Conservation (phyloP, 1,140 invertebrate species). For the Paraescarpia echinospica region DNA sequence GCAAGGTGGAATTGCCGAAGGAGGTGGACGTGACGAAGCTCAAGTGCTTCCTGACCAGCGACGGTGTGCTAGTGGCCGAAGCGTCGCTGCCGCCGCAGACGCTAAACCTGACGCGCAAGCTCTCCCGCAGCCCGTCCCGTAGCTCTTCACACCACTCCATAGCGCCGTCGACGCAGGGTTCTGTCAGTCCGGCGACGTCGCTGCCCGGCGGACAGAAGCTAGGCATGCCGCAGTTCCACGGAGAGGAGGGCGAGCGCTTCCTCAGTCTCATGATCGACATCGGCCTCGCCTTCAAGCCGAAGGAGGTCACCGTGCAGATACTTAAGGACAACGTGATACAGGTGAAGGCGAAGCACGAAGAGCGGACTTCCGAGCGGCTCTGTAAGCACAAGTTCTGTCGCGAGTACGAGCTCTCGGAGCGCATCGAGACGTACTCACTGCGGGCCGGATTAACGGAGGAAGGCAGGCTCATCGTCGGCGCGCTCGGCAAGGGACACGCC, state of each 20-base stretch:
- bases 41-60: slow-evolving; percentile 26
- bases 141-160: slow-evolving; percentile 20
- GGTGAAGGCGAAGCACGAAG: slow-evolving; percentile 31
- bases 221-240: slow-evolving; percentile 29
- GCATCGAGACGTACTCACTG: slow-evolving; percentile 29
- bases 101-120: slow-evolving; percentile 25
- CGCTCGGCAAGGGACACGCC: slow-evolving; percentile 23
- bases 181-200: slow-evolving; percentile 16
- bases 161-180: slow-evolving; percentile 8
- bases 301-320: slow-evolving; percentile 30
- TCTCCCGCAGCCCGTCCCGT: slow-evolving; percentile 32
- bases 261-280: slow-evolving; percentile 29
- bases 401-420: slow-evolving; percentile 29
- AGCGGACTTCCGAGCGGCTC: slow-evolving; percentile 27
- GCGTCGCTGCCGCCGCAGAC: slow-evolving; percentile 21
- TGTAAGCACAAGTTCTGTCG: slow-evolving; percentile 29
- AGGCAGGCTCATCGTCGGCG: slow-evolving; percentile 26
- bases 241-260: slow-evolving; percentile 16
- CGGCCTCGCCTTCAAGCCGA: slow-evolving; percentile 30
- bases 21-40: slow-evolving; percentile 27
- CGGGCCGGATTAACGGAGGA: slow-evolving; percentile 27
- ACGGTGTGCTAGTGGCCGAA: slow-evolving; percentile 26
- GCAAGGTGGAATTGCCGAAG: slow-evolving; percentile 26
- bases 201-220: slow-evolving; percentile 20
- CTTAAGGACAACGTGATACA: slow-evolving; percentile 32